A percentile compares a stretch with the other conserved stretches of the same genome.
phyloP scores from a whole-genome alignment of 2,888 invertebrate genomes.

The Lumbricus terrestris region DNA sequence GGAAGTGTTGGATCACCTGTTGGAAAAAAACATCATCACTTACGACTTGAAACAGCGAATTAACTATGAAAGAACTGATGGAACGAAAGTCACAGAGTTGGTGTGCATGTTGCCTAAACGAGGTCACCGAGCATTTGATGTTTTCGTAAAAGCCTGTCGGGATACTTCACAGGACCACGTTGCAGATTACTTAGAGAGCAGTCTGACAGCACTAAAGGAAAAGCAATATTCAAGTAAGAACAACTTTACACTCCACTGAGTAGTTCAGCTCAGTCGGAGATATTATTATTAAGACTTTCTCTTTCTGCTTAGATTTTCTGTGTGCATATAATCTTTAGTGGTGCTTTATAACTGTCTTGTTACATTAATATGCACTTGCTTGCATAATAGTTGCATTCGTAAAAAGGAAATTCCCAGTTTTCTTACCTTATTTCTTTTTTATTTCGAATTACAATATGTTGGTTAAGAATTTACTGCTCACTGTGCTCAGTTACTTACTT shows the following conservation, averaged over 20 bases:
- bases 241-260: neutral
- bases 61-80: neutral
- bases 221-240: neutral
- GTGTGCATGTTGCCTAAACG: neutral
- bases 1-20: neutral
- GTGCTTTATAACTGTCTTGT: too few species aligned
- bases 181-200: neutral
- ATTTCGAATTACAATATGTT: too few species aligned
- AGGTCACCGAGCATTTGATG: neutral
- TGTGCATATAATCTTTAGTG: too few species aligned
- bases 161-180: neutral
- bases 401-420: too few species aligned
- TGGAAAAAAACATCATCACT: neutral
- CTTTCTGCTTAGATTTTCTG: neutral
- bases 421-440: too few species aligned
- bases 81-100: neutral
- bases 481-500: too few species aligned
- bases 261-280: too few species aligned
- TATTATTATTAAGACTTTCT: too few species aligned
- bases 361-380: too few species aligned
- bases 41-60: neutral
- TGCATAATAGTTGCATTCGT: too few species aligned
- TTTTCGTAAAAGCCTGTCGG: neutral
- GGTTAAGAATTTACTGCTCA: too few species aligned
- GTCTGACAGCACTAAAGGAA: neutral